Evolutionary conservation across 2,797 vertebrate genomes (phyloP).

Genomic region (Urocyon cinereoargenteus): DNA sequence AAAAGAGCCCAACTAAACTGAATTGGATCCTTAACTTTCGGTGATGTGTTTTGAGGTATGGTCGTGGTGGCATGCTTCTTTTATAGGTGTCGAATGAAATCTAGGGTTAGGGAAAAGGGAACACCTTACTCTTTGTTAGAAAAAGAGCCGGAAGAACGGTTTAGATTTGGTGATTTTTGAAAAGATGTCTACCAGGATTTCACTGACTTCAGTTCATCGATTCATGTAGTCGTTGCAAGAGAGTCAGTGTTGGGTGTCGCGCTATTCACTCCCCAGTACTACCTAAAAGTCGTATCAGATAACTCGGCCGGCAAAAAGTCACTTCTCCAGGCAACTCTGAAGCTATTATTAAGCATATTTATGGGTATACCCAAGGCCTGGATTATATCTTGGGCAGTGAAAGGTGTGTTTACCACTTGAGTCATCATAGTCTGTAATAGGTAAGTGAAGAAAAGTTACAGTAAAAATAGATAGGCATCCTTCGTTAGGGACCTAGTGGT

Average conservation of each 20-base stretch:
- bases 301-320: conserved; percentile 22
- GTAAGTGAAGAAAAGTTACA: conserved; percentile 75
- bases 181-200: neutral
- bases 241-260: conserved; percentile 23
- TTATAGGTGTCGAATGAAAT: conserved; percentile 6
- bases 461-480: conserved; percentile 67
- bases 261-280: conserved; percentile 1
- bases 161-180: conserved; percentile 12
- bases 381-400: conserved; percentile 72
- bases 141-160: conserved; percentile 55
- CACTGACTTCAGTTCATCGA: conserved; percentile 22
- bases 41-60: conserved; percentile 16
- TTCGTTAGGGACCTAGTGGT: conserved; percentile 65
- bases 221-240: neutral
- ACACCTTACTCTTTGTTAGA: conserved; percentile 38
- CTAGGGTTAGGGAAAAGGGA: neutral
- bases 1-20: conserved; percentile 44
- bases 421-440: conserved; percentile 61
- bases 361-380: conserved; percentile 61
- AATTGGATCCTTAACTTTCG: conserved; percentile 53
- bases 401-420: conserved; percentile 77
- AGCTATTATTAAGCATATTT: conserved; percentile 75
- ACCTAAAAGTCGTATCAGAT: conserved; percentile 44
- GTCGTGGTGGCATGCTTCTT: neutral
- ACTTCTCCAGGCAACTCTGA: conserved; percentile 72